Base-by-base conservation (phyloP, 2,888 invertebrate species). In the Ephialtes manifestator region DNA sequence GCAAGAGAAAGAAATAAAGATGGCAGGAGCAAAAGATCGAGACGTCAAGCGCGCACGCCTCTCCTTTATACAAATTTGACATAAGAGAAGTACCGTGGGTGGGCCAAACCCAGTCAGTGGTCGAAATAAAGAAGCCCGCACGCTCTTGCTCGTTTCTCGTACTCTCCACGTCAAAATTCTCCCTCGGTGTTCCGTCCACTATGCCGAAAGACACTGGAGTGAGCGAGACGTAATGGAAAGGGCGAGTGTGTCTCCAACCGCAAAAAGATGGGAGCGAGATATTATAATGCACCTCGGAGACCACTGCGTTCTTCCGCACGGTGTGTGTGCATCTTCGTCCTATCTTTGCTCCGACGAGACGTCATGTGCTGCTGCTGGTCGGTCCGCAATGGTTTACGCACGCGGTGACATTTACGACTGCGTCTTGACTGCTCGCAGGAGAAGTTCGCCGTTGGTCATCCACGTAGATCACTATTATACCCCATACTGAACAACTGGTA, bases 251-350 rank as follows among this genome's bases (percentile, higher is more conserved):
- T 74, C 71, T 58, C 48, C 71, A 55, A 82, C 83, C 87, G 86
- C 86, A 87, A 84, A 87, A 84, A 84, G 83, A 87, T 81, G 84
- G 81, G 81, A 81, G 48, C 78, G 76, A 80, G 86, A 86, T 87
- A 83, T 87, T 85, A 82, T 80, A 83, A 83, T 75, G 75, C 70
- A 63, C 48, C 70, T 35, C 28, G 10, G 58, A 70, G 74, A 46
- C 55, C 65, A 58, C 76, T 67, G n/a, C 55, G 20, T 8, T 18
- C 51, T n/a, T 67, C 24, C n/a, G 20, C 39, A 46, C 11, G 51
- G 43, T 60, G 53, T 70, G 20, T 24, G 53, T 55, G 51, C 71
- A 15, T 60, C 65, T 65, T 10, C 24, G 31, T 65, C 48, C 13
- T 74, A 46, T 74, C 68, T 75, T 63, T 11, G 60, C 46, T 28